These are phyloP conservation scores for Falco concolor DNA, from an alignment of 2,797 vertebrate species.

Conservation along the genomic window DNA sequence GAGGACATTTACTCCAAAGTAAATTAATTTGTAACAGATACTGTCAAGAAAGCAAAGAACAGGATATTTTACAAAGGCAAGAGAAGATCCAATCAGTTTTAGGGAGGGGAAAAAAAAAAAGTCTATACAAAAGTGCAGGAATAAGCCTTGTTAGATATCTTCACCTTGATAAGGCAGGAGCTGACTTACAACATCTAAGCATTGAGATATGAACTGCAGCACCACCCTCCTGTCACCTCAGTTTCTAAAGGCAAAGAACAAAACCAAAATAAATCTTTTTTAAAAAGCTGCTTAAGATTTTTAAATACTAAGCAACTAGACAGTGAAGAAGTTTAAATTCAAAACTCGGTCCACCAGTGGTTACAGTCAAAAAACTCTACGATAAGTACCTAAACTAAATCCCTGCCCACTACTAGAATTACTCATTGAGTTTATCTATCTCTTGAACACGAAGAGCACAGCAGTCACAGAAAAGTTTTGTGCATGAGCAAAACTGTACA, in stretches of 20 bases:
- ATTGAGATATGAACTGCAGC: not conserved
- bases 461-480: not conserved
- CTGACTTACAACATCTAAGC: not conserved
- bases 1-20: not conserved
- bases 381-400: not conserved
- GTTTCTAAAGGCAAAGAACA: not conserved
- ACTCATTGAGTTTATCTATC: not conserved
- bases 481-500: not conserved
- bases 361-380: not conserved
- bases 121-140: not conserved
- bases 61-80: not conserved
- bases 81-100: not conserved
- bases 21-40: not conserved
- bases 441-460: not conserved
- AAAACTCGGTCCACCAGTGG: not conserved
- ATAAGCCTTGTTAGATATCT: not conserved
- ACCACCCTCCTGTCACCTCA: not conserved
- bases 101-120: not conserved
- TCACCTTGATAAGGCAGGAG: not conserved
- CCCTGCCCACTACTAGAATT: not conserved
- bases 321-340: not conserved
- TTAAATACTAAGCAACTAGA: not conserved
- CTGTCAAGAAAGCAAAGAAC: not conserved
- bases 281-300: not conserved
- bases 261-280: not conserved